Conservation (phyloP, 2,888 invertebrate species). For the Magallana nippona region DNA sequence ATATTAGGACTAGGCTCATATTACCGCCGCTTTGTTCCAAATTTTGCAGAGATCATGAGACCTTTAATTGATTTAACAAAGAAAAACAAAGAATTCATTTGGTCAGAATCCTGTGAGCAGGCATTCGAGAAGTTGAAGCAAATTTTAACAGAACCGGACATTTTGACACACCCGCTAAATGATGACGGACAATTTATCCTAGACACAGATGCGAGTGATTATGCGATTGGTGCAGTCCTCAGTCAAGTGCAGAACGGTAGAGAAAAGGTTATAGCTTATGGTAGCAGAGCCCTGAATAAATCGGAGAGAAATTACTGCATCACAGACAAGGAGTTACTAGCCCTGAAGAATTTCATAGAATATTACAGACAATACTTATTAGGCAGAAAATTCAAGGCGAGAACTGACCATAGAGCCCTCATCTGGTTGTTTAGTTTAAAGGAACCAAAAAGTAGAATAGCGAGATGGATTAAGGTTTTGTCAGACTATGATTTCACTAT, state of each 20-base stretch:
- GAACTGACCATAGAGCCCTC: constrained; percentile 43
- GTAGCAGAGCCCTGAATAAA: constrained; percentile 44
- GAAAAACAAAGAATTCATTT: constrained; percentile 37
- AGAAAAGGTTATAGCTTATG: constrained; percentile 49
- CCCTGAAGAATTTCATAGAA: constrained; percentile 41
- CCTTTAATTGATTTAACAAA: constrained; percentile 47
- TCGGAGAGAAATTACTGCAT: constrained; percentile 46
- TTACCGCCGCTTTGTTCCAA: constrained; percentile 44
- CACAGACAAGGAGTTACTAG: constrained; percentile 47
- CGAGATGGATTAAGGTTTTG: constrained; percentile 51
- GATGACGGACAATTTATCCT: constrained; percentile 45
- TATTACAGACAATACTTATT: constrained; percentile 45
- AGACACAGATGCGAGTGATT: constrained; percentile 53
- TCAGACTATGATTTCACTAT: constrained; percentile 46
- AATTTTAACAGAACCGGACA: constrained; percentile 38
- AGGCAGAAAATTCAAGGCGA: constrained; percentile 34
- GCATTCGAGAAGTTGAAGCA: constrained; percentile 44
- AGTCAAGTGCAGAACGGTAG: constrained; percentile 49
- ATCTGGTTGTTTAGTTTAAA: constrained; percentile 42
- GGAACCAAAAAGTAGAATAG: constrained; percentile 47
- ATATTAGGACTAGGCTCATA: constrained; percentile 49
- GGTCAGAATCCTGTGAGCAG: constrained; percentile 43
- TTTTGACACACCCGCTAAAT: constrained; percentile 46
- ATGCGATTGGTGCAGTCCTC: constrained; percentile 53
- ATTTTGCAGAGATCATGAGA: constrained; percentile 46